Evolutionary conservation across 2,113 vertebrate species (phyloP), one percentile per base, ranked within the genome.

Genomic region (Larimichthys crocea): DNA sequence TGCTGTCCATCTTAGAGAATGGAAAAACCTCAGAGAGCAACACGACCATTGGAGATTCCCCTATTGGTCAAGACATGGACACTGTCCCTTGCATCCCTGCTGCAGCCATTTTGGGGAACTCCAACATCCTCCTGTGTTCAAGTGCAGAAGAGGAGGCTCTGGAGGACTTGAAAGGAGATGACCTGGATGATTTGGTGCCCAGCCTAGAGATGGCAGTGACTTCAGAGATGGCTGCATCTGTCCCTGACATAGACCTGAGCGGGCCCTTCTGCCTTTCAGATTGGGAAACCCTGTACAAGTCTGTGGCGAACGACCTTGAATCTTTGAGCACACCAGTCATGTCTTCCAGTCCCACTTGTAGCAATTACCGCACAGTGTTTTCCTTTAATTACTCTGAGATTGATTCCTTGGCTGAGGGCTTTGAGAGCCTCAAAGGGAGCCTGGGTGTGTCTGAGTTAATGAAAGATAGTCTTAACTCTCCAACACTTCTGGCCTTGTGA

Each of bases 211-310:
- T 95, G 80, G 89, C 91, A 0, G 91, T 85, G 67, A 83, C 84
- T 0, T 63, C 91, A 1, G 97, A 97, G 80, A 95, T 95, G 4
- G 96, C 97, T 1, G 95, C 96, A 17, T 96, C 97, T 0, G 98
- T 99, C 79, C 98, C 98, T 0, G 98, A 99, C 94, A 95, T 99
- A 80, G 98, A 99, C 93, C 93, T 99, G 80, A 96, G 94, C 5
- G 90, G 95, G 16, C 97, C 97, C 68, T 96, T 98, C 92, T 96
- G 97, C 17, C 91, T 96, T 44, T 96, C 96, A 71, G 97, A 99
- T 94, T 99, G 97, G 98, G 98, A 99, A 92, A 96, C 98, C 15
- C 93, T 98, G 87, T 97, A 97, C 48, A 93, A 94, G 88, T 96
- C 96, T 1, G 95, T 96, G 89, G 85, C 96, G 6, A 95, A 89